Base-by-base conservation (phyloP, 2,113 vertebrate species). In the Tursiops truncatus region DNA sequence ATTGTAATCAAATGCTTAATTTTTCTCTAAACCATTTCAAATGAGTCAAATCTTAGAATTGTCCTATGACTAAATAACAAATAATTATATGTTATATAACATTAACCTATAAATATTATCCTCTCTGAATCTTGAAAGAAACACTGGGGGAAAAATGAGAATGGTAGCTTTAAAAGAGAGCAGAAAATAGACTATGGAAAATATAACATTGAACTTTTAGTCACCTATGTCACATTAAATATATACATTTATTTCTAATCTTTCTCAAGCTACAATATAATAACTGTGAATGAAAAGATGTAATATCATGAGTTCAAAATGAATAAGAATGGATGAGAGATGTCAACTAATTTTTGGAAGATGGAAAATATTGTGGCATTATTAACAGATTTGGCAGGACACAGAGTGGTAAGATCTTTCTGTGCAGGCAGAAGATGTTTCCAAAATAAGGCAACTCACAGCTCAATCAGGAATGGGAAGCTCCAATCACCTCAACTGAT, bases 81-180 rank as follows among this genome's bases (percentile, higher is more conserved):
- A 80, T 36, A 58, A 36, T 14, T 56, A n/a, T 18, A 47, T 58
- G 20, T 79, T 79, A 23, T 23, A 56, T 44, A 86, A 15, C 2
- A 79, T 68, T 4, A 80, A 0, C 28, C 91, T 77, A 47, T 11
- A 93, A 83, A 79, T 68, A 60, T 28, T 53, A 21, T 60, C 17
- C 28, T 83, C 82, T 86, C 11, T 95, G 31, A 95, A 87, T 20
- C 31, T 50, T 74, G 23, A 86, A 79, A 96, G 38, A 85, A 89
- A 76, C 5, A 25, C 8, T 60, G 0, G 7, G 13, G 10, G 36
- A 93, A 82, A 65, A 62, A 36, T 68, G 13, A 65, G 7, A 90
- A 3, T 41, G 0, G 4, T 58, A 89, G 5, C 15, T 79, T 94
- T 71, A 50, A 56, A 94, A 63, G 21, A 65, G 60, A 93, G 23